These are phyloP conservation scores for Psylliodes chrysocephalus DNA, from an alignment of 2,888 invertebrate genomes.

Conservation along the genomic window DNA sequence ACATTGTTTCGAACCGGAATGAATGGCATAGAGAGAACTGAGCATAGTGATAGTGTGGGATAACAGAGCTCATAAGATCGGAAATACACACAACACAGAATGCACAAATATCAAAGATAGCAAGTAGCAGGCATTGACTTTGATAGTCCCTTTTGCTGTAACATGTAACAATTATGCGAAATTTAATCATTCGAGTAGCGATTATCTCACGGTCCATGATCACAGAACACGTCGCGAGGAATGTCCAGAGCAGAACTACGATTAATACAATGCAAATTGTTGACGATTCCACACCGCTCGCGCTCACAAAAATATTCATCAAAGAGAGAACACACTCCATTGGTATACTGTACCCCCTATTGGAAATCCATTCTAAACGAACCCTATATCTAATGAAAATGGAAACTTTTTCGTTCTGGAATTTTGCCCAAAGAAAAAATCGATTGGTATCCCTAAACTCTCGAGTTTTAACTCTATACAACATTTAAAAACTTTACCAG, in stretches of 20 bases:
- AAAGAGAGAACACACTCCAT: constrained; percentile 60
- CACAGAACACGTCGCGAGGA: constrained; percentile 64
- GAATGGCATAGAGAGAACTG: not conserved
- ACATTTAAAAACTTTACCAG: too few species aligned
- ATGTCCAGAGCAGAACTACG: constrained; percentile 63
- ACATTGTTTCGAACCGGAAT: too few species aligned
- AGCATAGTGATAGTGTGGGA: constrained; percentile 20
- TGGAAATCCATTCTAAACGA: constrained; percentile 43
- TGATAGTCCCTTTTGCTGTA: constrained; percentile 54
- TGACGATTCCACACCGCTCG: constrained; percentile 58
- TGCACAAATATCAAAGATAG: constrained; percentile 58
- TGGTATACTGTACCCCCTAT: constrained; percentile 56
- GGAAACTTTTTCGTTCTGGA: constrained; percentile 2
- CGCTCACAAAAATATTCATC: constrained; percentile 54
- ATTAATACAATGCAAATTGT: constrained; percentile 65
- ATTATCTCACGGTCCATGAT: constrained; percentile 64
- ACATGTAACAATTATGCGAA: constrained; percentile 65
- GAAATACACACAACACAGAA: constrained; percentile 49
- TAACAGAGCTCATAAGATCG: constrained; percentile 40
- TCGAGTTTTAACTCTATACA: too few species aligned
- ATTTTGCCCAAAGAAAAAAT: constrained; percentile 2
- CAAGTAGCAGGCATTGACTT: constrained; percentile 54
- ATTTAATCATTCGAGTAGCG: constrained; percentile 66
- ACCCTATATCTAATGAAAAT: constrained; percentile 14
- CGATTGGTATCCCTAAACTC: not conserved